Conservation (phyloP, 2,797 vertebrate genomes). For the Morelia viridis region DNA sequence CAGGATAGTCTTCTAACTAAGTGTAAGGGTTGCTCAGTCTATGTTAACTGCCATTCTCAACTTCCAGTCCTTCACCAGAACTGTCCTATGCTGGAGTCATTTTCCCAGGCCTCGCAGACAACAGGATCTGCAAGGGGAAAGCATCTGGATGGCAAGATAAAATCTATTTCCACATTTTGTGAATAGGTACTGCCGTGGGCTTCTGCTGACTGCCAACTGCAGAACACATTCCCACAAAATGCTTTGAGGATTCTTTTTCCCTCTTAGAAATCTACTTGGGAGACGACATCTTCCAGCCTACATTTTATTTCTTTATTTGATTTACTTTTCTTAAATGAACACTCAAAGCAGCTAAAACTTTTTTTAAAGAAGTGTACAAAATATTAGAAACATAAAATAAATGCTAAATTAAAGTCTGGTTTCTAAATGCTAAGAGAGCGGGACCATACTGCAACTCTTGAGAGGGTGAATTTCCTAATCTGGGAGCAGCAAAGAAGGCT, state of each 20-base stretch:
- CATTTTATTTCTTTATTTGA: no score
- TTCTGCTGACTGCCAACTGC: not conserved
- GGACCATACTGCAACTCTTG: not conserved
- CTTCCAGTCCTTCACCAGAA: not conserved
- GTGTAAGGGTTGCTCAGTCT: not conserved
- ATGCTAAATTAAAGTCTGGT: not conserved
- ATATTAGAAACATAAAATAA: not conserved
- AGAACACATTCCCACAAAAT: not conserved
- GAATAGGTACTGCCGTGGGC: not conserved
- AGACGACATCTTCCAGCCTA: no score
- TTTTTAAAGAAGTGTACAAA: not conserved
- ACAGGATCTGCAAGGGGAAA: not conserved
- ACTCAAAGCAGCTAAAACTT: no score
- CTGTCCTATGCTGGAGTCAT: not conserved
- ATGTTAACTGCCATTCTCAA: not conserved
- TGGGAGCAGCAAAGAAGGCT: not conserved
- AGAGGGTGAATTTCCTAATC: not conserved
- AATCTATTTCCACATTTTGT: not conserved
- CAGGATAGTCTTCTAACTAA: not conserved
- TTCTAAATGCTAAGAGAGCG: not conserved
- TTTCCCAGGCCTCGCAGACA: not conserved
- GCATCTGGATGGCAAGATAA: not conserved
- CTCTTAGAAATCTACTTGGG: no score
- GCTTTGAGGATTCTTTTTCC: not conserved
- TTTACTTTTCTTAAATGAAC: no score